phyloP scores from a whole-genome alignment of 2,888 invertebrate genomes.

The Synergus japonicus region DNA sequence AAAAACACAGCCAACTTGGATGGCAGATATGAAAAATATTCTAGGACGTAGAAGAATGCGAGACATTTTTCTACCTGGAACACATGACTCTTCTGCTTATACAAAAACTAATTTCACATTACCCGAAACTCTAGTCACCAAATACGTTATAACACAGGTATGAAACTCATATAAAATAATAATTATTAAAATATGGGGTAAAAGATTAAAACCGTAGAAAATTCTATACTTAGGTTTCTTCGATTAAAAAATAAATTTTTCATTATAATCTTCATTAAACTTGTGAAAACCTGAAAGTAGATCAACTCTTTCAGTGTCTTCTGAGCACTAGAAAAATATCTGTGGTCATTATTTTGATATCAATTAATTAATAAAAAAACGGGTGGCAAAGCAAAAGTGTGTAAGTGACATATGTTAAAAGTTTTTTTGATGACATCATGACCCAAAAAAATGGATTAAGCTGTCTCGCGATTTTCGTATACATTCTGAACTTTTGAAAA shows the following conservation, averaged over 20 bases:
- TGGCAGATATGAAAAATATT: constrained; percentile 78
- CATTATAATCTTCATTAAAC: too few species aligned
- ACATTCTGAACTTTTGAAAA: background rate
- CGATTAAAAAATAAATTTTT: too few species aligned
- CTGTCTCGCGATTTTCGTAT: too few species aligned
- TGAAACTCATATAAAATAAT: constrained; percentile 15
- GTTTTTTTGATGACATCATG: background rate
- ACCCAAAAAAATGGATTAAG: too few species aligned
- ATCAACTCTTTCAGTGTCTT: background rate
- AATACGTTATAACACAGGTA: constrained; percentile 79
- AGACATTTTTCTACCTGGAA: constrained; percentile 84
- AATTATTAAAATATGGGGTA: background rate
- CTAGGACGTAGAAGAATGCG: constrained; percentile 78
- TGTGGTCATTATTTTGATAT: background rate
- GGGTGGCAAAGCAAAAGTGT: background rate
- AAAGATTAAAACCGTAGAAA: background rate
- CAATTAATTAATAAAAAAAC: background rate
- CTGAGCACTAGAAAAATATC: background rate
- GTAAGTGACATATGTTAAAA: background rate
- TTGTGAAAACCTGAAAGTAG: background rate
- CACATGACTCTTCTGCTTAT: constrained; percentile 85
- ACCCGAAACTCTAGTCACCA: constrained; percentile 75
- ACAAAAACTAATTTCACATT: constrained; percentile 60
- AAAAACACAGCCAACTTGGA: constrained; percentile 80
- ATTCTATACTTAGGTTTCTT: background rate